Base-by-base conservation (phyloP, 2,113 vertebrate species). In the Dasypus novemcinctus region DNA sequence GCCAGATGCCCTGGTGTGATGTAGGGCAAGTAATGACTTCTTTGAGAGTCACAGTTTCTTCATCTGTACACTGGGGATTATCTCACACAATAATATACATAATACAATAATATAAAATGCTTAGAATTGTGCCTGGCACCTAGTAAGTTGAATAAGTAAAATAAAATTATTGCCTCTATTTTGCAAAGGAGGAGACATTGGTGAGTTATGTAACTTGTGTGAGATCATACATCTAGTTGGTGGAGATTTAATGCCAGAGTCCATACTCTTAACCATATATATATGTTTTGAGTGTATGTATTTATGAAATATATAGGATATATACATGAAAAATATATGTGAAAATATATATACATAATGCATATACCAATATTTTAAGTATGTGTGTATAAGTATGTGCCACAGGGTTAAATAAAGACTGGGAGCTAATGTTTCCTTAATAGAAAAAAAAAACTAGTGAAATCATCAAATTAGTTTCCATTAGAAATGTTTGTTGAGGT, bases 381-480 rank as follows among this genome's bases (percentile, higher is more conserved):
- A 23, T 38, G 36, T 43, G 29, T 6, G 12, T 20, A 46, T 69
- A 23, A 12, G 10, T 5, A 13, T 25, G 21, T 8, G 38, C 21
- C 69, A 72, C n/a, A 72, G 1, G 25, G 10, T 38, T 21, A 46
- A 91, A 80, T 21, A 46, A 91, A 80, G n/a, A 41, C 41, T 80
- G 18, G 7, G 43, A 25, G 71, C 93, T 94, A 57, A 57, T 63
- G 36, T 75, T 93, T 87, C 41, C n/a, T 80, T 87, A 31, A 68
- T 83, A 54, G 82, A 87, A 93, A 95, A 78, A 78, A 75, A 78
- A 71, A 83, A 6, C 36, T 14, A 49, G 41, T 68, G 43, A 94
- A 84, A 88, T 91, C 20, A 59, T 43, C 43, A 95, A 87, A 36
- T 41, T 90, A 71, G 29, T 69, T 80, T 95, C 72, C 83, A 74